A percentile compares a stretch with the other conserved stretches of the same genome.
Evolutionary conservation across 2,113 vertebrate species (phyloP).

Genomic region (Lanius ludovicianus): DNA sequence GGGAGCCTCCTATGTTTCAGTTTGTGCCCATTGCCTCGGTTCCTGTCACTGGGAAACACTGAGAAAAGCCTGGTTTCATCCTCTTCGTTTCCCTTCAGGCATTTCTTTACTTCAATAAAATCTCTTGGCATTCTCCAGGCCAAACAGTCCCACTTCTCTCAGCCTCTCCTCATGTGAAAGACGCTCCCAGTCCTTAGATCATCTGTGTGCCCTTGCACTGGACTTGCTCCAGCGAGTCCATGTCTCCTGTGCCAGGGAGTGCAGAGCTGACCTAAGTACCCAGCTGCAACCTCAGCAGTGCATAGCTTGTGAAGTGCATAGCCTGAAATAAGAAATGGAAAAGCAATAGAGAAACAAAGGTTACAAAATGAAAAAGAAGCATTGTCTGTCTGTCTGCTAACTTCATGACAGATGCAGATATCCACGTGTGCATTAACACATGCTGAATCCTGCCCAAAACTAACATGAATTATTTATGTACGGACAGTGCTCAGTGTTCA

Average conservation of each 20-base stretch:
- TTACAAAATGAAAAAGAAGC: background rate
- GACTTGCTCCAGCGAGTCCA: background rate
- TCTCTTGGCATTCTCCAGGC: background rate
- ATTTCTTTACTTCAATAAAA: background rate
- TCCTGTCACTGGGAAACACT: background rate
- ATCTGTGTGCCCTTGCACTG: background rate
- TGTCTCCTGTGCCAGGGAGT: background rate
- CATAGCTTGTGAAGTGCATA: background rate
- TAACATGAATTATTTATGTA: fast-evolving
- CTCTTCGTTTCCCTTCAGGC: background rate
- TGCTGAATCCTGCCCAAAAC: background rate
- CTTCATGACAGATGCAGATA: background rate
- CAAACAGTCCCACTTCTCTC: background rate
- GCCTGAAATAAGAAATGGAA: background rate
- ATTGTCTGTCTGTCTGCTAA: background rate
- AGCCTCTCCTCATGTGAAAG: background rate
- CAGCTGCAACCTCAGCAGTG: background rate
- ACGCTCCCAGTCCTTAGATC: background rate
- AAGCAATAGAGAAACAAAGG: background rate
- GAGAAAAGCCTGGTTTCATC: background rate
- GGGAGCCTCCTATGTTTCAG: background rate
- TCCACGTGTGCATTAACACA: background rate
- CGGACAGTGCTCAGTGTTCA: background rate
- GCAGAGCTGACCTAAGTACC: background rate
- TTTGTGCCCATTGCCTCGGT: background rate